Base-by-base conservation (phyloP, 2,888 invertebrate species). In the Caenorhabditis doughertyi region DNA sequence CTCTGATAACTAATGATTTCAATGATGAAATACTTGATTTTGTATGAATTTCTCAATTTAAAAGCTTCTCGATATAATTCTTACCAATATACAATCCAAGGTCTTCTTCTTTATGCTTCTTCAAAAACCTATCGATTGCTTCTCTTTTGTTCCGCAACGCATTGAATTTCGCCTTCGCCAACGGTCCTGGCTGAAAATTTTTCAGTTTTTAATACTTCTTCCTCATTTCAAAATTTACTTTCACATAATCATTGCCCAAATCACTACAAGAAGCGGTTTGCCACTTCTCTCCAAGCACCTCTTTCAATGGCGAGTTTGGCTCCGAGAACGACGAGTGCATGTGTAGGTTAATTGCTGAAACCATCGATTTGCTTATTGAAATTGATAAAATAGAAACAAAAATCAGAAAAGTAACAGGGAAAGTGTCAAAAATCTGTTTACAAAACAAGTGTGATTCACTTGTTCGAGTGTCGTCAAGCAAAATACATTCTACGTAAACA, bases 201-300 rank as follows among this genome's bases (percentile, higher is more conserved):
- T 16, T 49, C 21, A 1, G 29, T 25, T 35, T 18, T 71, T 62
- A 47, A 42, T 42, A 5, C 1, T 25, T 7, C 11, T 44, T 21
- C 42, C 42, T 42, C 32, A n/a, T 23, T n/a, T 0, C 44, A 25
- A 58, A 62, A 27, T 42, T 68, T 27, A 76, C 81, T 42, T 58
- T 81, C 16, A 58, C 62, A 49, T 60, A 53, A 55, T 79, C 67
- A 29, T 76, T 68, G 29, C 77, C 83, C 32, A 86, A 70, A 77
- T 86, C 86, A 27, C 81, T 81, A 35, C 84, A 86, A 0, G 86
- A 86, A 2, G 84, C 79, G 5, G 81, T 83, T n/a, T 68, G 56
- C 84, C 84, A 83, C 44, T 84, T 84, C 11, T 76, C 81, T 21
- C 58, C 67, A 42, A 71, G 67, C 55, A 47, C 65, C 42, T 83